phyloP scores from a whole-genome alignment of 2,888 invertebrate species.

The Hydriomena furcata region DNA sequence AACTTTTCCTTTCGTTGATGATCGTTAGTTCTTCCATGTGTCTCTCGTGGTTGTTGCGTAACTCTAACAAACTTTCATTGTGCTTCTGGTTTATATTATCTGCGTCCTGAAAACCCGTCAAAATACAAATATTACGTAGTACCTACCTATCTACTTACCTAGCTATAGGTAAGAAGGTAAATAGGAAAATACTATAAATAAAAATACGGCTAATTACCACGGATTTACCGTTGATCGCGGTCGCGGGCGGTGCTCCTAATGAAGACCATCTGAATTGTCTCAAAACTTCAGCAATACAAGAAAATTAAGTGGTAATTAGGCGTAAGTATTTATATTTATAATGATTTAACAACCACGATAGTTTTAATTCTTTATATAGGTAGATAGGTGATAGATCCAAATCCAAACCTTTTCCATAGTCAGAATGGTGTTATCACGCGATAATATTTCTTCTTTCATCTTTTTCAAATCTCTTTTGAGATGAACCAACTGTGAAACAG shows the following conservation, averaged over 20 bases:
- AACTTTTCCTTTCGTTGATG: conserved; percentile 64
- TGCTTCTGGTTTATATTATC: conserved; percentile 53
- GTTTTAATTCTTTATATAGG: background rate
- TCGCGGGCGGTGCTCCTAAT: too few relatives aligned
- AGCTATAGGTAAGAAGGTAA: background rate
- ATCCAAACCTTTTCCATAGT: conserved; percentile 57
- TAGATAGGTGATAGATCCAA: background rate
- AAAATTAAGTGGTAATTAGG: too few relatives aligned
- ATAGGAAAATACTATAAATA: too few relatives aligned
- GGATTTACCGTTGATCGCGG: too few relatives aligned
- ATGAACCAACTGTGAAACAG: conserved; percentile 71
- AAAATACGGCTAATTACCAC: too few relatives aligned
- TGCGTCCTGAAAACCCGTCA: conserved; percentile 55
- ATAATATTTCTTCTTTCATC: conserved; percentile 60
- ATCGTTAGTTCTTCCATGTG: conserved; percentile 57
- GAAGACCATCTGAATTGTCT: too few relatives aligned
- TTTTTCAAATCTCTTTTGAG: conserved; percentile 69
- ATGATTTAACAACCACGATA: too few relatives aligned
- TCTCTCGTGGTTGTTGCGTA: conserved; percentile 57
- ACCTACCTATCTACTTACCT: background rate
- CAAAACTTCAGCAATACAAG: too few relatives aligned
- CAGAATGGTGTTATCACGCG: conserved; percentile 52
- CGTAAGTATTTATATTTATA: too few relatives aligned
- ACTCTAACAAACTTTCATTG: conserved; percentile 50
- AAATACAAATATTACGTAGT: background rate